A percentile compares a stretch with the other conserved stretches of the same genome.
These are phyloP conservation scores for Himalopsyche anomala DNA, from an alignment of 2,888 invertebrate genomes.

Conservation along the genomic window DNA sequence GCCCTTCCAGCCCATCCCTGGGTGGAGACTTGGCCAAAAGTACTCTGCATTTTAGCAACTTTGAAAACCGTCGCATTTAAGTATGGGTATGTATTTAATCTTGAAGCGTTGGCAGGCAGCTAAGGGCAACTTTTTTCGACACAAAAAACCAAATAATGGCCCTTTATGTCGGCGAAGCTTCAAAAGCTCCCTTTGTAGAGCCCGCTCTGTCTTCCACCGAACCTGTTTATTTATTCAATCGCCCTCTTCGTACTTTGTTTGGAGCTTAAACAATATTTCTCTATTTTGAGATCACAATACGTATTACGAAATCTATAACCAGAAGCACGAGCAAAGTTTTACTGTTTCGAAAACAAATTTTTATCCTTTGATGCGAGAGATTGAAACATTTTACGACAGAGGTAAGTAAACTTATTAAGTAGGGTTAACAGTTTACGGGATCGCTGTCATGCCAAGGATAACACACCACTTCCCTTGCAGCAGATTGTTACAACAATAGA, in stretches of 20 bases:
- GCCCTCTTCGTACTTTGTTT: background rate
- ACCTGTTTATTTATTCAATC: constrained; percentile 58
- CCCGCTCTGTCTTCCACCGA: constrained; percentile 51
- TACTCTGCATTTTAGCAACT: background rate
- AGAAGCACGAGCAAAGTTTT: background rate
- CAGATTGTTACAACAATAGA: too few species aligned
- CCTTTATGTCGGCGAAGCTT: constrained; percentile 58
- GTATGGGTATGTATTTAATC: constrained; percentile 35
- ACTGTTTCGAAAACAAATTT: background rate
- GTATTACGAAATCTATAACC: constrained; percentile 16
- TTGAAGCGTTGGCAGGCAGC: constrained; percentile 33
- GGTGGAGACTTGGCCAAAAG: too few species aligned
- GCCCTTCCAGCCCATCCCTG: too few species aligned
- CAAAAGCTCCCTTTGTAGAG: constrained; percentile 51
- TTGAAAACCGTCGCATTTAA: constrained; percentile 39
- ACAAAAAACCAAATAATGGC: constrained; percentile 59
- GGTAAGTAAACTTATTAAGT: too few species aligned
- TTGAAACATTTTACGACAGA: background rate
- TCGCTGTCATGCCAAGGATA: too few species aligned
- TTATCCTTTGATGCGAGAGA: background rate
- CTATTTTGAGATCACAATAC: background rate
- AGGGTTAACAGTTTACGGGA: too few species aligned
- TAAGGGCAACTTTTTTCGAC: constrained; percentile 55
- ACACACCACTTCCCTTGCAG: too few species aligned
- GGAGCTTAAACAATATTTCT: constrained; percentile 22